Percentiles rank a stretch among this genome's conserved stretches.
These are phyloP conservation scores for Bedellia somnulentella DNA, from an alignment of 2,888 invertebrate genomes.

Conservation along the genomic window DNA sequence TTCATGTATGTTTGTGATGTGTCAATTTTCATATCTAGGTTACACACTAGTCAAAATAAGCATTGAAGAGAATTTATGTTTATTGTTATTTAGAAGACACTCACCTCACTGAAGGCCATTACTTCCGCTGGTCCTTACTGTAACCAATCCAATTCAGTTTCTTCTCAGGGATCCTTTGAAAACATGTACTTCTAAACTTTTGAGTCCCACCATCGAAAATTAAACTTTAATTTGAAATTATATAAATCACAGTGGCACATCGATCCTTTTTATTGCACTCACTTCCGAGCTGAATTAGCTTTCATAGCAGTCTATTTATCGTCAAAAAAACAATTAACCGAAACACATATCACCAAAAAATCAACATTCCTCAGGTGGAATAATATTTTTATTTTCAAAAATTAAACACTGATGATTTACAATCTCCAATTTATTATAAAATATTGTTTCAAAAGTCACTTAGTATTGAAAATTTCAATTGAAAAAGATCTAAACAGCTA, in stretches of 20 bases:
- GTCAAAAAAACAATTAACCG: slow-evolving; percentile 63
- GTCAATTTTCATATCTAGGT: too few relatives aligned
- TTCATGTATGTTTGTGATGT: too few relatives aligned
- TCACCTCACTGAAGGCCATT: slow-evolving; percentile 81
- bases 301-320: too few relatives aligned
- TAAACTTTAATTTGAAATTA: too few relatives aligned
- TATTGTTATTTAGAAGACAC: slow-evolving; percentile 16
- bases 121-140: slow-evolving; percentile 62
- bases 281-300: too few relatives aligned
- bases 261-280: too few relatives aligned
- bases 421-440: slow-evolving; percentile 1
- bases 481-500: too few relatives aligned
- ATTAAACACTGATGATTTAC: neutral
- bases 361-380: slow-evolving; percentile 69
- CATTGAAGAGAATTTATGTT: too few relatives aligned
- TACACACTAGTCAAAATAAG: too few relatives aligned
- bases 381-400: too few relatives aligned
- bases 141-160: slow-evolving; percentile 51
- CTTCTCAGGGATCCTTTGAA: slow-evolving; percentile 39
- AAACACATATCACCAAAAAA: slow-evolving; percentile 65
- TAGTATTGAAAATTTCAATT: slow-evolving; percentile 2
- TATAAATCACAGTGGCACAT: too few relatives aligned
- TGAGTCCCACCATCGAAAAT: slow-evolving; percentile 59
- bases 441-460: neutral
- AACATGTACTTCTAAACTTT: slow-evolving; percentile 58